Base-by-base conservation (phyloP, 1,140 invertebrate genomes). In the Drosophila rhopaloa region DNA sequence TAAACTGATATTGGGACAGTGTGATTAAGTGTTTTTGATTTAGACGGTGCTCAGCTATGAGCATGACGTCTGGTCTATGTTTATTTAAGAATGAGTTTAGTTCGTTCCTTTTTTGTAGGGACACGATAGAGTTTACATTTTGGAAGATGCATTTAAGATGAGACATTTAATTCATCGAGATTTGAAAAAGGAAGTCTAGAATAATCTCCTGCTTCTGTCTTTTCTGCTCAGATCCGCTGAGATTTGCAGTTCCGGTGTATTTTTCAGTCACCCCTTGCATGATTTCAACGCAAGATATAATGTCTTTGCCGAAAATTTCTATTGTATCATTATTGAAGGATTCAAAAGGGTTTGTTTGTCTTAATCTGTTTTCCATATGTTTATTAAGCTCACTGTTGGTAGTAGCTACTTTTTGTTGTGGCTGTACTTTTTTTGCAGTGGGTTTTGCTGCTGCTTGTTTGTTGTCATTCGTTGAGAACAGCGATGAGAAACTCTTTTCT, bases 1-100 rank as follows among this genome's bases (percentile, higher is more conserved):
- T 40, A n/a, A 67, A 37, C 4, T 59, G 46, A 27, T 59, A 67
- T 10, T 59, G 14, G 1, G 46, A 27, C 7, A 59, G 32, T 0
- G 9, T 35, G 3, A 6, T 19, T 7, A 7, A 13, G 27, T 67
- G 55, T 11, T 9, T 32, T 3, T 11, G 24, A 1, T 11, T 32
- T 7, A 58, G 46, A 11, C 38, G 24, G 4, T 67, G 63, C 19
- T 67, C 63, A 16, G 55, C 48, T 4, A 67, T 35, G 19, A 67
- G 48, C 47, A 67, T 46, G 5, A 55, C 8, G 10, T 65, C 50
- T 8, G 63, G 55, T 35, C 41, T 37, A 13, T 68, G 50, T n/a
- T 29, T 13, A 4, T 9, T n/a, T 7, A 50, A 4, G 5, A 50
- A 50, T 50, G 19, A 19, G 19, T 19, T 19, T 1, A 19, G 0